Evolutionary conservation across 1,140 invertebrate species (phyloP), one percentile per base, ranked within the genome.

Genomic region (Diploscapter pachys): DNA sequence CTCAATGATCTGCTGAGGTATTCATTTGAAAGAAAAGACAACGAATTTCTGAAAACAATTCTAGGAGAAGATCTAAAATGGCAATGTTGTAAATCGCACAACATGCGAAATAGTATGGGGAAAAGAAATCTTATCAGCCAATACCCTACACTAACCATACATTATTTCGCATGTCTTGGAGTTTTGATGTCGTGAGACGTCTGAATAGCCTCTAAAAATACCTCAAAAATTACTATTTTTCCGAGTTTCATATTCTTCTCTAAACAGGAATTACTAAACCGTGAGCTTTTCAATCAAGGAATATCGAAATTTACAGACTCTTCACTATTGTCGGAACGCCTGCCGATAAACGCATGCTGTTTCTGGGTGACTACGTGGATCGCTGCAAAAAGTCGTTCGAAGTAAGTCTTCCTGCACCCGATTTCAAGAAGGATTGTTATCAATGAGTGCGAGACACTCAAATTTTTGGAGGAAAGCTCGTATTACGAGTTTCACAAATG

Each of bases 281-380:
- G 1, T 31, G 31, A 31, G 31, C 1, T 31, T 31, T 31, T 31
- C 31, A 31, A 31, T 31, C 31, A 31, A 31, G 31, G 1, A 31
- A 31, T 31, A 31, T 31, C 31, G 31, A 31, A 31, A 31, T 6
- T 67, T 69, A 49, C 54, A 71, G 70, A 13, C 77, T 59, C 59
- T 57, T 76, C 13, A 52, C 70, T 31, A 61, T 69, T 11, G 69
- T 87, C 72, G 95, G 95, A 13, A 98, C 98, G 86, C 96, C 96
- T 62, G 96, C 96, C n/a, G 95, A 98, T 88, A 94, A 94, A 56
- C 98, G 98, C 88, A 98, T 98, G 88, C 89, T 99, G 76, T 98
- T 98, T 88, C 89, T 99, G 91, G 88, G 96, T 51, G 92, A 94
- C 87, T 94, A 93, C 86, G 92, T 94, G 8, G 92, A 93, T 87